Base-by-base conservation (phyloP, 2,888 invertebrate genomes). In the Cheiracanthium punctorium region DNA sequence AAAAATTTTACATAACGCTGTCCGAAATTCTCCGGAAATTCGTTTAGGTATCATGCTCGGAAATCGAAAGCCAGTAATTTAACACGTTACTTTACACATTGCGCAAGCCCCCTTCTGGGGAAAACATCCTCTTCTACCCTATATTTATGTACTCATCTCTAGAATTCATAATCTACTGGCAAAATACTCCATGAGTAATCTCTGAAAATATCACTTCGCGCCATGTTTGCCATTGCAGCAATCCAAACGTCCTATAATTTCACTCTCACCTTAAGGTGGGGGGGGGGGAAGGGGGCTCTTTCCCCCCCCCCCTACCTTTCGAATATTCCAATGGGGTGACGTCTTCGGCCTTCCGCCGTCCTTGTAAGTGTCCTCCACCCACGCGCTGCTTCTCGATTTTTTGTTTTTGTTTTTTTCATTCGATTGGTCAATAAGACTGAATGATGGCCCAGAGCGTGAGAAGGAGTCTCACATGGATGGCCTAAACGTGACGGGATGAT, bases 291-390 rank as follows among this genome's bases (percentile, higher is more conserved):
- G n/a, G n/a, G 10, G 28, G 28, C 14, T 43, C 29, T 28, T 17
- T n/a, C 29, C 29, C 14, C 43, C 2, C 28, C 10, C 41, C 24
- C 24, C 43, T 12, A 5, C 71, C 32, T 43, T 43, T 14, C 28
- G 1, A 24, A 29, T 43, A 14, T 71, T 32, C 20, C 30, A 33
- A 58, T 30, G 29, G 8, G n/a, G 20, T 77, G 72, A 82, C 82
- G 76, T 77, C 82, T 67, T 29, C 41, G 37, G 64, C 43, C 32
- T n/a, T 64, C 43, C 37, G 30, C 24, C 82, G 76, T 76, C 82
- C 82, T 82, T 82, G 76, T 43, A 24, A 17, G 41, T 82, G 76
- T 76, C 82, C 82, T 82, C 82, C 82, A 77, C 82, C 82, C 65
- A 82, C 82, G 82, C 82, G 65, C 7, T 14, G 65, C 28, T 37